Evolutionary conservation across 92 coral and sea anemone species (phyloP).

Genomic region (Nematostella vectensis): DNA sequence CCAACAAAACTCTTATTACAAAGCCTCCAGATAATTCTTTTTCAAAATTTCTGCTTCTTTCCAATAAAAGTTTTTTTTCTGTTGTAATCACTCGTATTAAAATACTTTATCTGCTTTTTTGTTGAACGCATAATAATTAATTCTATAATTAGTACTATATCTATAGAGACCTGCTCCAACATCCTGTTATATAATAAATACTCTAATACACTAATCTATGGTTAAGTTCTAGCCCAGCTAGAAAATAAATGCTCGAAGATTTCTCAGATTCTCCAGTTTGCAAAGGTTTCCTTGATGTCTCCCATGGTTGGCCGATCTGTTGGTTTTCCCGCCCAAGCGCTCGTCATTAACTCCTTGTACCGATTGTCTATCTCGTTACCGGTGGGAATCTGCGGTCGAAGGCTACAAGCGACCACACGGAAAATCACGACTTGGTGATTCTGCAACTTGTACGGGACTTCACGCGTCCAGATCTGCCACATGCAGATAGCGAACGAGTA

Average conservation of each 20-base stretch:
- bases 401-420: constrained; percentile 75
- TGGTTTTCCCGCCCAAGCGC: constrained; percentile 72
- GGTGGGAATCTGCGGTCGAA: constrained; percentile 73
- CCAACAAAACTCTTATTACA: too few species aligned
- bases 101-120: too few species aligned
- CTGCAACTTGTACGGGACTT: constrained; percentile 71
- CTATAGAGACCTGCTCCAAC: too few species aligned
- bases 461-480: constrained; percentile 90
- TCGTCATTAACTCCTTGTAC: constrained; percentile 80
- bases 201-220: too few species aligned
- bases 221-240: too few species aligned
- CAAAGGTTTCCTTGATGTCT: constrained; percentile 21
- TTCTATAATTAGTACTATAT: too few species aligned
- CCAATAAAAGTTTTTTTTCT: too few species aligned
- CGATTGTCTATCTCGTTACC: constrained; percentile 73
- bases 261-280: constrained; percentile 27
- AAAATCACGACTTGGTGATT: constrained; percentile 91
- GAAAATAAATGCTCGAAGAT: too few species aligned
- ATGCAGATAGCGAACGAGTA: constrained; percentile 74
- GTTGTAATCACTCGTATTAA: too few species aligned
- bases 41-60: neutral
- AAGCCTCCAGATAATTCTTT: neutral
- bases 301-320: constrained; percentile 63
- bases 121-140: too few species aligned
- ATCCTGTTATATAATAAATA: too few species aligned